Evolutionary conservation across 92 coral and sea anemone species (phyloP), one percentile per base, ranked within the genome.

Genomic region (Porites divaricata): DNA sequence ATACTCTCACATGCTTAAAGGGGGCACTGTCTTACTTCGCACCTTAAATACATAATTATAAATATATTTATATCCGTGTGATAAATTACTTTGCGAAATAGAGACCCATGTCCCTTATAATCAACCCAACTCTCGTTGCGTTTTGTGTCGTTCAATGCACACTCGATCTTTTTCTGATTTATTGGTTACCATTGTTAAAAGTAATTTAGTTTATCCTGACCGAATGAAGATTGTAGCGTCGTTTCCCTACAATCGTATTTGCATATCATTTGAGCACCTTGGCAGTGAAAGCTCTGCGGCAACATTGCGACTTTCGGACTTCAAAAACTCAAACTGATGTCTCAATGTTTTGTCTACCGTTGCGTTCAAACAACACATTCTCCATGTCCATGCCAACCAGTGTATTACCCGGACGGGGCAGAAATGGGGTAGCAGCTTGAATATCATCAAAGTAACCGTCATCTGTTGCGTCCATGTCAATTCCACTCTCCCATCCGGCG

Each of bases 401-500:
- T 64, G 73, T 83, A 17, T 69, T 45, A 23, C 73, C 80, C 10
- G 14, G 51, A 52, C 10, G 81, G 65, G 81, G 57, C 2, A 75
- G 81, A 74, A 74, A 66, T 15, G 88, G 81, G 50, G 88, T 12
- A 26, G 61, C 79, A 1, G 16, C 68, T 1, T 67, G 66, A n/a
- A 54, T 57, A 23, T 76, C 88, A 25, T 84, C 81, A 2, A 67
- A 13, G 20, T 81, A 81, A 16, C 86, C 86, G 11, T 72, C 78
- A 63, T 81, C 86, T 17, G 19, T 20, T 72, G 16, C 61, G 67
- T 75, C 88, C 57, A 84, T 48, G 81, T 84, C 88, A 65, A 84
- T 84, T 0, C 75, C 81, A 66, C 88, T 84, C 67, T 84, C 88
- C 41, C 81, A 64, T 21, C 81, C 88, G 23, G 66, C 76, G 17